Conservation (phyloP, 2,113 vertebrate species). For the Labrus mixtus region DNA sequence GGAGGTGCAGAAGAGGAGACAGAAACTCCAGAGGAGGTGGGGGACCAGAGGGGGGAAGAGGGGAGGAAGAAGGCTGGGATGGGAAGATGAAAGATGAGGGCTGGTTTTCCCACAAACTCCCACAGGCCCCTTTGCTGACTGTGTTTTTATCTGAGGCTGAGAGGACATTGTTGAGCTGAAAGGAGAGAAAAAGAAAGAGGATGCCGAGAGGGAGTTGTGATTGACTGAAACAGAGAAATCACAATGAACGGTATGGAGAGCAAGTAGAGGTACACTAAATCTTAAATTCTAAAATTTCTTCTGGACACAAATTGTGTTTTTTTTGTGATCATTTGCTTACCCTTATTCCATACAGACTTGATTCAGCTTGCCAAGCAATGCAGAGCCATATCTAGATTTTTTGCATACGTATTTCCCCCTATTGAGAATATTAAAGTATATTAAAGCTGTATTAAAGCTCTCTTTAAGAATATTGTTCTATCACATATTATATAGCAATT, state of each 20-base stretch:
- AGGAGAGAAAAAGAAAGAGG: conserved; percentile 13
- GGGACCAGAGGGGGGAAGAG: conserved; percentile 16
- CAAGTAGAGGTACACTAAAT: neutral
- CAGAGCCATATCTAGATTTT: neutral
- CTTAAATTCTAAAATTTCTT: neutral
- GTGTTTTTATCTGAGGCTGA: conserved; percentile 71
- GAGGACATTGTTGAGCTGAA: conserved; percentile 65
- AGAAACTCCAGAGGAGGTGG: conserved; percentile 40
- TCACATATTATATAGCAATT: neutral
- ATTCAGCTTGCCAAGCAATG: neutral
- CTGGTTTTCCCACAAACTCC: conserved; percentile 78
- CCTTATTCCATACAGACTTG: neutral
- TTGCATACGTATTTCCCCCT: neutral
- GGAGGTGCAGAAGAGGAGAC: conserved; percentile 53
- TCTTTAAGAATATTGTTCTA: neutral
- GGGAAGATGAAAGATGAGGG: conserved; percentile 81
- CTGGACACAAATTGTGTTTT: neutral
- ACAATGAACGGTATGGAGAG: neutral
- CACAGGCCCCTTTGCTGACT: conserved; percentile 80
- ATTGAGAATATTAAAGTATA: neutral
- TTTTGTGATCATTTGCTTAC: neutral
- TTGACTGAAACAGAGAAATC: conserved; percentile 20
- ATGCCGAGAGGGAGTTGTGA: conserved; percentile 12
- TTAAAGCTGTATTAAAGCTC: neutral
- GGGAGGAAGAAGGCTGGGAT: conserved; percentile 40